Base-by-base conservation (phyloP, 2,888 invertebrate genomes). In the Metallyticus violacea region DNA sequence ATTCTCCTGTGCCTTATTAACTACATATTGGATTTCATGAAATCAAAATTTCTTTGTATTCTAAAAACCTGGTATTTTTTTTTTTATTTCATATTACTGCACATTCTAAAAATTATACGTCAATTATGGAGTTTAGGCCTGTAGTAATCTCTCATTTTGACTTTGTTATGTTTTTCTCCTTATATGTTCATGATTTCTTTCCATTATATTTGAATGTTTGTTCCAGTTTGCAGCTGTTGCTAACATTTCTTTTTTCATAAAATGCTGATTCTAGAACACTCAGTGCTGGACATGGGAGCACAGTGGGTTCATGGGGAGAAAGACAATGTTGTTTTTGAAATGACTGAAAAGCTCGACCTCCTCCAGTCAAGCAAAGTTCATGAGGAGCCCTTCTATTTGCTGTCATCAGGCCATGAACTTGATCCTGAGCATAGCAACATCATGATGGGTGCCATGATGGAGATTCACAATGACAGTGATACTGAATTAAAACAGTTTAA, bases 251-350 rank as follows among this genome's bases (percentile, higher is more conserved):
- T 77, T 85, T n/a, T n/a, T 80, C 28, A 29, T 27, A 9, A n/a
- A n/a, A 22, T 81, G 15, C 9, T 62, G 77, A 2, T 40, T 85
- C 22, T 26, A 88, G 88, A 86, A 27, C 93, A 93, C 0, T 93
- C 93, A 88, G 91, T 93, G 6, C 92, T 96, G 6, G 97, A 97
- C 90, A 90, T 96, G 84, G 97, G 97, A 0, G 97, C 96, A 81
- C 96, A 97, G 89, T 97, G 96, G 96, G 95, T 96, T 86, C 96
- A 96, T 89, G 96, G 96, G 0, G 95, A 96, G 90, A 92, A 93
- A 90, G 93, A 92, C 81, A 95, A 96, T 91, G 89, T 93, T 22
- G 89, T 91, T 0, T 91, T 89, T 88, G 88, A 89, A 77, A 89
- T 90, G 88, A 91, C 90, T 1, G 77, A 87, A 6, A 88, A 88